phyloP scores from a whole-genome alignment of 2,888 invertebrate genomes.

The Pachydiplax longipennis region DNA sequence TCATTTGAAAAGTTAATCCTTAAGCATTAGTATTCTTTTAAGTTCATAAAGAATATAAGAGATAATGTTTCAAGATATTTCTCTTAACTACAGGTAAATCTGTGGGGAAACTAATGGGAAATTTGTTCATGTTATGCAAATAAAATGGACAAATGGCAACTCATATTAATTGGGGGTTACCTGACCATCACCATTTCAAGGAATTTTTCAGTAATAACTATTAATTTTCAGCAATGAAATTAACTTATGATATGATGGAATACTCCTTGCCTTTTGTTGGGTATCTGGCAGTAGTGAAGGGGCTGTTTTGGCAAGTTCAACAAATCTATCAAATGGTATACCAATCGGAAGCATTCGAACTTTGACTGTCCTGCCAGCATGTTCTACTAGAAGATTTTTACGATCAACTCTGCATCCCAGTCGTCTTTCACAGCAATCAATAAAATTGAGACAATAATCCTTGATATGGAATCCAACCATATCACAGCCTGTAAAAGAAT shows the following conservation, averaged over 20 bases:
- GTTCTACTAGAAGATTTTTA: constrained; percentile 57
- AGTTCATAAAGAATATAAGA: too few species aligned
- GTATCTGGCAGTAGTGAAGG: constrained; percentile 56
- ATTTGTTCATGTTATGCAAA: too few species aligned
- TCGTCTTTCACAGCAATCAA: constrained; percentile 59
- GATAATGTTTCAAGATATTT: too few species aligned
- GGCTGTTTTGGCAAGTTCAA: constrained; percentile 56
- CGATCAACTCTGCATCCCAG: constrained; percentile 59
- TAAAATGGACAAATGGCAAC: too few species aligned
- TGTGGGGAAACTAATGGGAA: too few species aligned
- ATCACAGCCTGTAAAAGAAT: constrained; percentile 57
- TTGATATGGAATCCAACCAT: constrained; percentile 62
- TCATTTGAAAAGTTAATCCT: too few species aligned
- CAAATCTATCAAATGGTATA: constrained; percentile 59
- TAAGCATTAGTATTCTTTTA: too few species aligned
- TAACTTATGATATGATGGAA: neutral
- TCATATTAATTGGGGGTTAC: too few species aligned
- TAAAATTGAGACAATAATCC: constrained; percentile 60
- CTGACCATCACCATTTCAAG: too few species aligned
- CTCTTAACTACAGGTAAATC: too few species aligned
- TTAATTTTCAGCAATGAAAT: too few species aligned
- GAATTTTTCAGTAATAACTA: neutral
- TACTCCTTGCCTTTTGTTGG: constrained; percentile 12
- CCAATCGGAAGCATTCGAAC: constrained; percentile 60
- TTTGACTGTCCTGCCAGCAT: constrained; percentile 58